Percentiles rank a stretch among this genome's conserved stretches.
Conservation (phyloP, 2,797 vertebrate species). For the Gymnothorax reevesii region DNA sequence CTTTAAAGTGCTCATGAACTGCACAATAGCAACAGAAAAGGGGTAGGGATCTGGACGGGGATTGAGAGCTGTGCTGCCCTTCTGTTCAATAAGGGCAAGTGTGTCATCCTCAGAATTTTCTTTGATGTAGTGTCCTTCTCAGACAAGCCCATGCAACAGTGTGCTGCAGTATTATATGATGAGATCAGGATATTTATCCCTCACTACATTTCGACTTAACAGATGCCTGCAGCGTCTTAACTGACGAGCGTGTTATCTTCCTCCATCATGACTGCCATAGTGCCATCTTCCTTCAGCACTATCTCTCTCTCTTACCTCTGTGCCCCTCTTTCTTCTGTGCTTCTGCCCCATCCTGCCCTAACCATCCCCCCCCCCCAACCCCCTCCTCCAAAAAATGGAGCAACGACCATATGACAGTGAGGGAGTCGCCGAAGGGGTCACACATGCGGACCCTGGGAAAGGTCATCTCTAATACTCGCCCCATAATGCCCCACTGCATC, state of each 20-base stretch:
- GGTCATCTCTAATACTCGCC: slow-evolving; percentile 76
- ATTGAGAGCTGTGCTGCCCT: slow-evolving; percentile 14
- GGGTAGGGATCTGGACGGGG: slow-evolving; percentile 31
- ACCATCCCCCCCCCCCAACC: not conserved
- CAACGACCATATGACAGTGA: slow-evolving; percentile 63
- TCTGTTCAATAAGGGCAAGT: slow-evolving; percentile 46
- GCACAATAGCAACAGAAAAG: slow-evolving; percentile 43
- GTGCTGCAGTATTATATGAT: slow-evolving; percentile 46
- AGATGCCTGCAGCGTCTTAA: slow-evolving; percentile 28
- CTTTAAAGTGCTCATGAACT: slow-evolving; percentile 61
- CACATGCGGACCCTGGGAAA: slow-evolving; percentile 72
- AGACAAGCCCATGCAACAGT: slow-evolving; percentile 39
- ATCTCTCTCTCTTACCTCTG: not conserved
- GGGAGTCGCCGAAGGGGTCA: slow-evolving; percentile 70
- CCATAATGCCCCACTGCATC: slow-evolving; percentile 65
- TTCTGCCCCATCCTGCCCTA: not conserved
- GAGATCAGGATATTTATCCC: slow-evolving; percentile 53
- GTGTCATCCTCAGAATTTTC: slow-evolving; percentile 43
- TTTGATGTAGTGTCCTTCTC: slow-evolving; percentile 36
- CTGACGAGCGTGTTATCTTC: slow-evolving; percentile 18
- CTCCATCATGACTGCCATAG: not conserved
- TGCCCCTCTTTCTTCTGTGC: not conserved
- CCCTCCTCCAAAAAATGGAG: slow-evolving; percentile 24
- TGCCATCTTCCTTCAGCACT: slow-evolving; percentile 18
- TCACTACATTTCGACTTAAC: slow-evolving; percentile 40